A percentile compares a stretch with the other conserved stretches of the same genome.
Evolutionary conservation across 2,797 vertebrate species (phyloP).

Genomic region (Australoheros facetus): DNA sequence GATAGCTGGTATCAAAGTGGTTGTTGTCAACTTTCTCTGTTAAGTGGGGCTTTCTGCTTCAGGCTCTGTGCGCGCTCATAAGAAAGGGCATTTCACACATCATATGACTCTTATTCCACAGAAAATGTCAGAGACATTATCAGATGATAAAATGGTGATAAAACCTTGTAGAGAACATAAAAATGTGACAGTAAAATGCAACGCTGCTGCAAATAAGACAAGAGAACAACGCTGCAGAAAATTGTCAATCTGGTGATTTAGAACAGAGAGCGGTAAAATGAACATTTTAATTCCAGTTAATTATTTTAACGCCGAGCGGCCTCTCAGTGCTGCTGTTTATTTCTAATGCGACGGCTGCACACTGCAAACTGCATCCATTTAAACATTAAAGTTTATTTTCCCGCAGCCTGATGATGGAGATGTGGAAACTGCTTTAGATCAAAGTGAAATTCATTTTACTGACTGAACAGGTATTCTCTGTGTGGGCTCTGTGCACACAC

Average conservation of each 20-base stretch:
- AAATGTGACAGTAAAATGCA: not conserved
- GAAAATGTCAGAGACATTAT: not conserved
- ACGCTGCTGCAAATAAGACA: not conserved
- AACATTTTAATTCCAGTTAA: not conserved
- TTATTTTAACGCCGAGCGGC: not conserved
- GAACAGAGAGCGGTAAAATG: not conserved
- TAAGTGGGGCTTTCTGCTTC: not conserved
- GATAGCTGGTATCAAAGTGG: not conserved
- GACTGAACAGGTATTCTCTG: not conserved
- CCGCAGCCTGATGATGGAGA: not conserved
- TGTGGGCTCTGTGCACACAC: not conserved
- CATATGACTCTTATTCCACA: not conserved
- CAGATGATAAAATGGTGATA: not conserved
- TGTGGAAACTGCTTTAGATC: too few species aligned
- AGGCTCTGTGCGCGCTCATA: not conserved
- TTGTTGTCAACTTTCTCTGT: not conserved
- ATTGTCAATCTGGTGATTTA: not conserved
- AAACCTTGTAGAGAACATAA: not conserved
- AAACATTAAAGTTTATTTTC: not conserved
- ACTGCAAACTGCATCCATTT: not conserved
- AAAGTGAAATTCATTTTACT: not conserved
- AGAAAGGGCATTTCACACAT: not conserved
- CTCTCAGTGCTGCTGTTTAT: not conserved
- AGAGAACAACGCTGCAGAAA: not conserved
- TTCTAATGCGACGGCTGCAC: not conserved